Percentiles rank a stretch among this genome's conserved stretches.
phyloP scores from a whole-genome alignment of 2,888 invertebrate genomes.

The Callimorpha dominula region DNA sequence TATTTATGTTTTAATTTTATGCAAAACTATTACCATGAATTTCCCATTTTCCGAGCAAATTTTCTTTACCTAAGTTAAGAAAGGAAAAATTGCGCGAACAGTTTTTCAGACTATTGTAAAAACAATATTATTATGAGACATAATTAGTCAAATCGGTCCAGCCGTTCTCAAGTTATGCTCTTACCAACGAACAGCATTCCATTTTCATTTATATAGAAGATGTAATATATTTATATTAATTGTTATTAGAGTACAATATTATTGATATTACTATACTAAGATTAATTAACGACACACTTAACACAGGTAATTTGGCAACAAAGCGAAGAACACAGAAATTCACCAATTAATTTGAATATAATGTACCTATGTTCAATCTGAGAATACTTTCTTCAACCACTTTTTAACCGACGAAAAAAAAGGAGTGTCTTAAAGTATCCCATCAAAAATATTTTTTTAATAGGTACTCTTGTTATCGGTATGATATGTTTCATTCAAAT shows the following conservation, averaged over 20 bases:
- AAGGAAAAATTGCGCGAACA: background rate
- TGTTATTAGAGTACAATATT: background rate
- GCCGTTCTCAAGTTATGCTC: background rate
- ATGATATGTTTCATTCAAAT: too few species aligned
- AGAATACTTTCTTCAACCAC: background rate
- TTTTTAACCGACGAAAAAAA: too few species aligned
- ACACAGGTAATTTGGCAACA: background rate
- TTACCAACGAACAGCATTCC: background rate
- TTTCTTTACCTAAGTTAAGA: too few species aligned
- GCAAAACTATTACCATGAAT: background rate
- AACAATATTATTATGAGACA: background rate
- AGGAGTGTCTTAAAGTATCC: too few species aligned
- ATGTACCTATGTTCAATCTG: background rate
- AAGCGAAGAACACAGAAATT: background rate
- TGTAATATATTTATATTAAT: background rate
- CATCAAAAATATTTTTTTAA: too few species aligned
- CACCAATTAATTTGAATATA: background rate
- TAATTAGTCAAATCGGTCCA: background rate
- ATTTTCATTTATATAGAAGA: background rate
- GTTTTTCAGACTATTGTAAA: background rate
- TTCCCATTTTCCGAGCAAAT: too few species aligned
- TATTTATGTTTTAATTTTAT: background rate
- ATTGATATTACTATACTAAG: background rate
- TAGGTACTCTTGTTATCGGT: too few species aligned
- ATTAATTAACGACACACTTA: background rate